Conservation (phyloP, 1,140 invertebrate genomes). For the Hermetia illucens region DNA sequence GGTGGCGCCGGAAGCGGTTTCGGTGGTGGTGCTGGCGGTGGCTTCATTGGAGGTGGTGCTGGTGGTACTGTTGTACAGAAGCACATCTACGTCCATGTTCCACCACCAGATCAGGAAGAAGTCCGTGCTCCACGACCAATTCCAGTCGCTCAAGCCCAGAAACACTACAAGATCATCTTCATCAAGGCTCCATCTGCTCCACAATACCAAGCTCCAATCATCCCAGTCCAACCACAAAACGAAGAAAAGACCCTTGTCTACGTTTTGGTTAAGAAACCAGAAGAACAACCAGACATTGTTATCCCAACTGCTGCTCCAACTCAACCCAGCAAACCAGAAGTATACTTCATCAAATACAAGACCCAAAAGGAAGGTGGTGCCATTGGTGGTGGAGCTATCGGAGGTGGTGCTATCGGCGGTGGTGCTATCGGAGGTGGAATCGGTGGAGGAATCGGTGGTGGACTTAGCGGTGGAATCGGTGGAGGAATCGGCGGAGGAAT, state of each 20-base stretch:
- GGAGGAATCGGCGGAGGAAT: constrained; percentile 20
- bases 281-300: constrained; percentile 60
- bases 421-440: constrained; percentile 15
- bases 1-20: constrained; percentile 6
- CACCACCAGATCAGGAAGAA: constrained; percentile 57
- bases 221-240: constrained; percentile 59
- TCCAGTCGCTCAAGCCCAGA: constrained; percentile 48
- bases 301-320: constrained; percentile 60
- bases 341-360: constrained; percentile 80
- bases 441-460: constrained; percentile 27
- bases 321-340: constrained; percentile 69
- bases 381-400: constrained; percentile 24
- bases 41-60: constrained; percentile 27
- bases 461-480: constrained; percentile 15
- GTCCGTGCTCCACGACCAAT: constrained; percentile 39
- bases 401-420: constrained; percentile 22
- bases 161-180: constrained; percentile 81
- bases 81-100: constrained; percentile 68
- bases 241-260: constrained; percentile 83
- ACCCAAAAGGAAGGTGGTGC: constrained; percentile 46
- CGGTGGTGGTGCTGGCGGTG: constrained; percentile 18
- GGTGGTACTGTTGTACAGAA: constrained; percentile 50
- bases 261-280: constrained; percentile 72
- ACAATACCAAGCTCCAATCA: constrained; percentile 56
- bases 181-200: constrained; percentile 72